Conservation (phyloP, 2,888 invertebrate genomes). For the Thysanoteuthis rhombus region DNA sequence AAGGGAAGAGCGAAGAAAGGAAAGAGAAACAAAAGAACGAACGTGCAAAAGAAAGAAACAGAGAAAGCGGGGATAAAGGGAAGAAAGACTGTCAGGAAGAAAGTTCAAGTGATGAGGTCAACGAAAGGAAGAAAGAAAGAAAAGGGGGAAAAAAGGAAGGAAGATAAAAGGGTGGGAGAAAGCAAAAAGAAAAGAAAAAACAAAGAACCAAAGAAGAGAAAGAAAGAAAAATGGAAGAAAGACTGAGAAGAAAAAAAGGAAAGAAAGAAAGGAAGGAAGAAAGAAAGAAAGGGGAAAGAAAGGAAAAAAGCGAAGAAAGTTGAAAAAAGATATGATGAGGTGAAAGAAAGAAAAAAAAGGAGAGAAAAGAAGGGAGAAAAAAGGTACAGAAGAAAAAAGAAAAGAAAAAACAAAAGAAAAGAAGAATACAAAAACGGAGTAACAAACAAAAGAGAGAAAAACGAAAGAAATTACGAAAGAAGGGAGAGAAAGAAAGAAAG, state of each 20-base stretch:
- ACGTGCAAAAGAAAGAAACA: too few relatives aligned
- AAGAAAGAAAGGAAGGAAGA: not conserved
- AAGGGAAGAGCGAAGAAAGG: not conserved
- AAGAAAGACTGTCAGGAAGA: too few relatives aligned
- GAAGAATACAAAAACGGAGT: too few relatives aligned
- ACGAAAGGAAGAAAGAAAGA: not conserved
- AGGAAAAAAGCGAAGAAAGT: too few relatives aligned
- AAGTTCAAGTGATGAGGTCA: not conserved
- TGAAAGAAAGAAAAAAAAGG: too few relatives aligned
- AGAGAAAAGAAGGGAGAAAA: too few relatives aligned
- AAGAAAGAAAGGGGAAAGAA: too few relatives aligned
- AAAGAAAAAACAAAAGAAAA: too few relatives aligned
- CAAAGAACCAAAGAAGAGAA: not conserved
- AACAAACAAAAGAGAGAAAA: not conserved
- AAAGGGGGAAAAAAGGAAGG: not conserved
- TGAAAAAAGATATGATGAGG: too few relatives aligned
- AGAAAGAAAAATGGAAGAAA: not conserved
- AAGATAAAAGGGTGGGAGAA: not conserved
- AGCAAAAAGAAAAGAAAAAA: not conserved
- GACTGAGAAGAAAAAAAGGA: too few relatives aligned
- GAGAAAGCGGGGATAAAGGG: too few relatives aligned
- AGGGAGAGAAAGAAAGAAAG: not conserved
- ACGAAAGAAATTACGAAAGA: not conserved
- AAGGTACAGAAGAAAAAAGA: too few relatives aligned
- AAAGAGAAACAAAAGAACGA: not conserved